These are phyloP conservation scores for Argyresthia albistria DNA, from an alignment of 2,888 invertebrate species.

Conservation along the genomic window DNA sequence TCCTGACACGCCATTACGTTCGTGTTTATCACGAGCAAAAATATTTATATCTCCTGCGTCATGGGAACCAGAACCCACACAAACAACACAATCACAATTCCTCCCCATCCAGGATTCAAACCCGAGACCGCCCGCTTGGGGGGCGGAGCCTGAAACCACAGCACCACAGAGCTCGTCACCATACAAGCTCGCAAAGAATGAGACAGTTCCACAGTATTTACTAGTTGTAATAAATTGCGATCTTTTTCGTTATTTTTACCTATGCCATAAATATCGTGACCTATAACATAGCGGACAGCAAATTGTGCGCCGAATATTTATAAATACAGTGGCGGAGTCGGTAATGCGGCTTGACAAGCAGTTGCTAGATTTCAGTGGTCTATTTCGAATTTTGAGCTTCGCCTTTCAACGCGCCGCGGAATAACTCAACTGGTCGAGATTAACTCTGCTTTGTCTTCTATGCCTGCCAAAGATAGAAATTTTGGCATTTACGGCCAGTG, in stretches of 20 bases:
- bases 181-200: no score
- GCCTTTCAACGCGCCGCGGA: constrained; percentile 33
- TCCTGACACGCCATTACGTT: no score
- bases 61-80: no score
- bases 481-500: no score
- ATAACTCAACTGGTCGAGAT: background rate
- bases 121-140: no score
- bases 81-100: no score
- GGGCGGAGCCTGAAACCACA: no score
- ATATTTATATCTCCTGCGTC: no score
- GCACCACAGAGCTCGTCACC: no score
- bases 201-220: background rate
- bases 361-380: constrained; percentile 70
- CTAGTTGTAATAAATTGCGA: background rate
- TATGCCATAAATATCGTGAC: constrained; percentile 25
- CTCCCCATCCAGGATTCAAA: no score
- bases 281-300: constrained; percentile 42
- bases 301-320: constrained; percentile 56
- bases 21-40: no score
- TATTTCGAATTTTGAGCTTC: constrained; percentile 52
- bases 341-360: constrained; percentile 61
- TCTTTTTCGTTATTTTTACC: constrained; percentile 27
- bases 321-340: constrained; percentile 55
- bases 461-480: background rate
- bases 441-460: background rate